phyloP scores from a whole-genome alignment of 2,113 vertebrate species.

The Cavia porcellus region DNA sequence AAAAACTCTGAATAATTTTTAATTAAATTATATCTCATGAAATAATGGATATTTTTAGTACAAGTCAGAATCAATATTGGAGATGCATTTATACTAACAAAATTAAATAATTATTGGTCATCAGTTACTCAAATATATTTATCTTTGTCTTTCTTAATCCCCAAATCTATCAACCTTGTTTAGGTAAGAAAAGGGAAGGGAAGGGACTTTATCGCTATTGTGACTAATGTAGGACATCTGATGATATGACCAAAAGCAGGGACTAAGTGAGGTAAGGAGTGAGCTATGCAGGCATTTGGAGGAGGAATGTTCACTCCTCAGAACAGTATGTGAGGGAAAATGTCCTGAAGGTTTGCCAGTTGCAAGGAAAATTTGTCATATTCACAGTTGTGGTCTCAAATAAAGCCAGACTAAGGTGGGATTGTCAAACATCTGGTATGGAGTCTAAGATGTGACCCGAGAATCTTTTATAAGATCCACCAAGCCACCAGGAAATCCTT shows the following conservation, averaged over 20 bases:
- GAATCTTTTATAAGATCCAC: slow-evolving; percentile 77
- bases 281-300: background rate
- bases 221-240: background rate
- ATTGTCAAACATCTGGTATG: slow-evolving; percentile 83
- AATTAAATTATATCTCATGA: background rate
- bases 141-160: background rate
- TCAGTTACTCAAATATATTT: slow-evolving; percentile 17
- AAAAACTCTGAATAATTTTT: background rate
- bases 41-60: slow-evolving; percentile 21
- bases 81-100: background rate
- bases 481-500: slow-evolving; percentile 79
- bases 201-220: background rate
- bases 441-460: slow-evolving; percentile 80
- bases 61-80: background rate
- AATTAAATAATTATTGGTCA: background rate
- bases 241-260: background rate
- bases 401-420: slow-evolving; percentile 75
- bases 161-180: background rate
- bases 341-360: background rate
- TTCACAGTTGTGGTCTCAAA: slow-evolving; percentile 75
- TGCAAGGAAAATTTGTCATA: slow-evolving; percentile 55
- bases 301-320: background rate
- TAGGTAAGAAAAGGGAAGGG: background rate
- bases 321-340: background rate
- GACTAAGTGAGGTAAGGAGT: background rate